Evolutionary conservation across 2,113 vertebrate species (phyloP).

Genomic region (Verasper variegatus): DNA sequence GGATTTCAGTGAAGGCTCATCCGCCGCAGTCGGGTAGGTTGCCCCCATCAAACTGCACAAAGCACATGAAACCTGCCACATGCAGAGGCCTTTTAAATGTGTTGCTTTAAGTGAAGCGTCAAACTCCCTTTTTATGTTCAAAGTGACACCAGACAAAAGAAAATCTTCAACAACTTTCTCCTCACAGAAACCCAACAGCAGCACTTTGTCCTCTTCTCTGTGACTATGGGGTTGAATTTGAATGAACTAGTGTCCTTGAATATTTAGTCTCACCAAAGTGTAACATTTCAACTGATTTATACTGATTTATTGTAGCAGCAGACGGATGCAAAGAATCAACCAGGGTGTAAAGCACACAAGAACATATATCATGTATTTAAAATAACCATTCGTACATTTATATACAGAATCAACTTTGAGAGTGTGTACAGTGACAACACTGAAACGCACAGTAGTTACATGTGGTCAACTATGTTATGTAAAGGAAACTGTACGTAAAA

Average conservation of each 20-base stretch:
- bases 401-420: neutral
- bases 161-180: slow-evolving; percentile 14
- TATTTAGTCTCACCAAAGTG: neutral
- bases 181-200: slow-evolving; percentile 5
- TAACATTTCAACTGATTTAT: neutral
- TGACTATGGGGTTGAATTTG: neutral
- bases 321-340: neutral
- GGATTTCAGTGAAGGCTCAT: neutral
- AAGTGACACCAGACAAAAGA: slow-evolving; percentile 14
- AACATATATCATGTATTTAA: no score
- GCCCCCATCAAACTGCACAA: slow-evolving; percentile 3
- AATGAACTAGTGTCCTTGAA: slow-evolving; percentile 26
- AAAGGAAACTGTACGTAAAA: no score
- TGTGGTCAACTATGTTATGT: no score
- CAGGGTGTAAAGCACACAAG: neutral
- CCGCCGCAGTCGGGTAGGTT: neutral
- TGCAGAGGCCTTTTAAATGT: slow-evolving; percentile 11
- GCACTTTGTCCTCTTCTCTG: slow-evolving; percentile 5
- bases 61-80: slow-evolving; percentile 17
- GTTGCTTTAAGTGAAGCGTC: neutral
- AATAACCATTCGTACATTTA: neutral
- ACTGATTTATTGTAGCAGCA: neutral
- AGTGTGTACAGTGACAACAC: neutral
- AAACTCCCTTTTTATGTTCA: slow-evolving; percentile 16
- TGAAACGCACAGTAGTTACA: neutral